A percentile compares a stretch with the other conserved stretches of the same genome.
Evolutionary conservation across 2,113 vertebrate genomes (phyloP).

Genomic region (Alouatta palliata): DNA sequence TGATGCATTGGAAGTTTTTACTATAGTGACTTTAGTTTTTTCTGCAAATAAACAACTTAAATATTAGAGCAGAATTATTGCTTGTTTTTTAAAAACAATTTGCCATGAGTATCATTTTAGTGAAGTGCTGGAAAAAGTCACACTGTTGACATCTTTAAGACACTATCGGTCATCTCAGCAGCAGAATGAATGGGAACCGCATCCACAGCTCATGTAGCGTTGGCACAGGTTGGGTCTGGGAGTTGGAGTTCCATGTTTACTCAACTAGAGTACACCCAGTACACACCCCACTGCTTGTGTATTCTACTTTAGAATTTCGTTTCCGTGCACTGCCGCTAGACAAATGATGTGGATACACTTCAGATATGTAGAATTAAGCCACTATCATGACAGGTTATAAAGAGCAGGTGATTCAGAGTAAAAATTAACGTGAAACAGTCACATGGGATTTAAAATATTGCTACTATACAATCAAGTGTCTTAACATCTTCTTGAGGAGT

Average conservation of each 20-base stretch:
- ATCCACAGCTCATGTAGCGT: not conserved
- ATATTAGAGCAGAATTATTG: constrained; percentile 77
- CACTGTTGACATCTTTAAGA: constrained; percentile 55
- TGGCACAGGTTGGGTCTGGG: constrained; percentile 33
- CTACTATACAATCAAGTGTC: constrained; percentile 16
- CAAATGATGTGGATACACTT: constrained; percentile 10
- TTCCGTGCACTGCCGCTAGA: not conserved
- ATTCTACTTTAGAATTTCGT: constrained; percentile 8
- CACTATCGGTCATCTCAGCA: constrained; percentile 20
- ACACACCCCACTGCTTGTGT: constrained; percentile 10
- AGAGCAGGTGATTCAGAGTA: constrained; percentile 21
- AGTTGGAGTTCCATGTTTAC: constrained; percentile 20
- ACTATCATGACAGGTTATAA: constrained; percentile 25
- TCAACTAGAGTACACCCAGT: constrained; percentile 21
- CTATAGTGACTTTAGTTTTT: constrained; percentile 80
- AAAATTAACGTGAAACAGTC: constrained; percentile 42
- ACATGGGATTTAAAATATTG: not conserved
- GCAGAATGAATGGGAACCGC: constrained; percentile 9
- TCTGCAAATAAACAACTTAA: constrained; percentile 82
- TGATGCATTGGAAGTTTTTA: constrained; percentile 80
- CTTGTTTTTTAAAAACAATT: constrained; percentile 68
- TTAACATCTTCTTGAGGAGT: not conserved
- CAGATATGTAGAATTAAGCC: constrained; percentile 37
- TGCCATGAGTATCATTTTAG: constrained; percentile 59
- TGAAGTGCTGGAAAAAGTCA: constrained; percentile 64